phyloP scores from a whole-genome alignment of 2,888 invertebrate genomes.

The Leptogaster cylindrica region DNA sequence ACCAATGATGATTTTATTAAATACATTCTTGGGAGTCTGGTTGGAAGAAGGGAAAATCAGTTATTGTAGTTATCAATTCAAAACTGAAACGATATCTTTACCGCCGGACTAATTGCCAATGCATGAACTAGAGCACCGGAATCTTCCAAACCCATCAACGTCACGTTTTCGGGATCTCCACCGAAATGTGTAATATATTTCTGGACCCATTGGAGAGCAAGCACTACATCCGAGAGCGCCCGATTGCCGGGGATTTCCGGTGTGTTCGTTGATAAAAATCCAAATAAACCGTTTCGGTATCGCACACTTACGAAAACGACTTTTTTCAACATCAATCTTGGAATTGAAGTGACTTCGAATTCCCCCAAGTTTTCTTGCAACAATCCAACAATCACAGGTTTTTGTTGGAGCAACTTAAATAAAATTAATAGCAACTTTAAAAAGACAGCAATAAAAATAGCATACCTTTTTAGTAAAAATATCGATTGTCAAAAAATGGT shows the following conservation, averaged over 20 bases:
- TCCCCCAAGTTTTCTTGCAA: slow-evolving; percentile 21
- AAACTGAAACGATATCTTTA: background rate
- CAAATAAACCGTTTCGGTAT: slow-evolving; percentile 1
- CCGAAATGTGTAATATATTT: slow-evolving; percentile 18
- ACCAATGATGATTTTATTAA: slow-evolving; percentile 6
- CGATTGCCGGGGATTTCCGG: slow-evolving; percentile 9
- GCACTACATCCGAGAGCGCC: slow-evolving; percentile 11
- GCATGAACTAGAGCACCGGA: slow-evolving; percentile 46
- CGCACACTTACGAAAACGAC: slow-evolving; percentile 1
- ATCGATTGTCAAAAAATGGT: slow-evolving; percentile 10
- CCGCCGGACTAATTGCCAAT: slow-evolving; percentile 9
- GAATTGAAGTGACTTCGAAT: background rate
- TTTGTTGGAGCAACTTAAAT: background rate
- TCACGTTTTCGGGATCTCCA: slow-evolving; percentile 3
- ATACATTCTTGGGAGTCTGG: slow-evolving; percentile 6
- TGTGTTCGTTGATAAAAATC: slow-evolving; percentile 14
- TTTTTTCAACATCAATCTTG: background rate
- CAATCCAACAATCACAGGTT: slow-evolving; percentile 18
- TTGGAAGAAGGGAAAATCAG: too few species aligned
- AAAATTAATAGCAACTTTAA: background rate
- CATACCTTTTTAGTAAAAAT: slow-evolving; percentile 18
- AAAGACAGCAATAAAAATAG: background rate
- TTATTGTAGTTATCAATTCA: background rate
- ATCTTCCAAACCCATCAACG: slow-evolving; percentile 22
- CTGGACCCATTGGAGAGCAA: slow-evolving; percentile 12